Evolutionary conservation across 2,888 invertebrate species (phyloP).

Genomic region (Aphodius granarius): DNA sequence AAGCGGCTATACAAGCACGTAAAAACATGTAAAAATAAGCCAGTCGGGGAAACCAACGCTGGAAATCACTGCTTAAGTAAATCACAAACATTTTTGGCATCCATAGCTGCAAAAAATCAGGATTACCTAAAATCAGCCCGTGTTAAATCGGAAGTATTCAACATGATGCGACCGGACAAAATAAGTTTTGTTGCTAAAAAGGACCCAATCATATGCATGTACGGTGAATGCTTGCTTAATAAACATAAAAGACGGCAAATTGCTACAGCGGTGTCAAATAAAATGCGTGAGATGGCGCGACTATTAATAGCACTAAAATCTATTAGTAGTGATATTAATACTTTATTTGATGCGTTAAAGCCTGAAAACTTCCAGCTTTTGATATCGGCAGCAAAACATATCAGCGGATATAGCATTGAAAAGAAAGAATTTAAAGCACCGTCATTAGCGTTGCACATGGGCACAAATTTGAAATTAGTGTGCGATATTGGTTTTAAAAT

Average conservation of each 20-base stretch:
- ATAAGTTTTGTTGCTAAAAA: slow-evolving; percentile 24
- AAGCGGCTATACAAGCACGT: slow-evolving; percentile 25
- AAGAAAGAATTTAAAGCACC: slow-evolving; percentile 27
- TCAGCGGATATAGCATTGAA: slow-evolving; percentile 27
- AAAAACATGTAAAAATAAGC: slow-evolving; percentile 28
- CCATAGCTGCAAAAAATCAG: slow-evolving; percentile 18
- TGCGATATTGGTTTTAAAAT: slow-evolving; percentile 29
- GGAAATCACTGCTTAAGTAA: slow-evolving; percentile 18
- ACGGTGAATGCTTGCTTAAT: slow-evolving; percentile 25
- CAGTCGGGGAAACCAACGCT: not conserved
- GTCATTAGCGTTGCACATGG: slow-evolving; percentile 29
- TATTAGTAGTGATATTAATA: slow-evolving; percentile 1
- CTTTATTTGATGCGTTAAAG: slow-evolving; percentile 26
- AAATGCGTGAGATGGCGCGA: slow-evolving; percentile 30
- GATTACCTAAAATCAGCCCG: too few relatives aligned
- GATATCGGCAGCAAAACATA: slow-evolving; percentile 26
- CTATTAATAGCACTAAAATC: slow-evolving; percentile 23
- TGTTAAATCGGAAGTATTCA: slow-evolving; percentile 26
- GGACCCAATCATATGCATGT: slow-evolving; percentile 29
- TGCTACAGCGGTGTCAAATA: slow-evolving; percentile 27
- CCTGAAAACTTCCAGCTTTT: slow-evolving; percentile 24
- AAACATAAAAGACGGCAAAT: slow-evolving; percentile 33
- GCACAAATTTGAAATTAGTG: slow-evolving; percentile 23
- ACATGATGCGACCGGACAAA: slow-evolving; percentile 28
- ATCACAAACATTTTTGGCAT: slow-evolving; percentile 30